These are phyloP conservation scores for Centropus unirufus DNA, from an alignment of 2,113 vertebrate genomes.

Conservation along the genomic window DNA sequence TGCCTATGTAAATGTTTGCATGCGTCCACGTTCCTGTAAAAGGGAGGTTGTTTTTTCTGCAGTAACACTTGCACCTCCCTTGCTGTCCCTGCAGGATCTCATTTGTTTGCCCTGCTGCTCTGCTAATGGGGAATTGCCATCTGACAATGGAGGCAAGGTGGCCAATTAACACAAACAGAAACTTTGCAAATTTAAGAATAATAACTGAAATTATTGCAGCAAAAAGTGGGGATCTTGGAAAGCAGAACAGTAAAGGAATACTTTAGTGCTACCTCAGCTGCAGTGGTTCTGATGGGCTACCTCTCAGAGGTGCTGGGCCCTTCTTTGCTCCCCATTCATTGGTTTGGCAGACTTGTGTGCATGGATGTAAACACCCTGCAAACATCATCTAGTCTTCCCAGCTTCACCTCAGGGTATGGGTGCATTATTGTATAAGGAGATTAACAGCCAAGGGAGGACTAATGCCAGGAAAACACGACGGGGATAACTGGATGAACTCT, in stretches of 20 bases:
- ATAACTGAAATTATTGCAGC: background rate
- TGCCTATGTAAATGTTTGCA: background rate
- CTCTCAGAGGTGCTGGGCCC: background rate
- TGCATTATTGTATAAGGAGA: background rate
- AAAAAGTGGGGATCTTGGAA: background rate
- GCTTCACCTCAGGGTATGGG: background rate
- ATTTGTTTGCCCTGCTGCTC: background rate
- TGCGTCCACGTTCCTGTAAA: accelerated
- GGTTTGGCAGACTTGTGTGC: background rate
- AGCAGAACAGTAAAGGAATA: background rate
- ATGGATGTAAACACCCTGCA: background rate
- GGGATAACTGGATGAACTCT: background rate
- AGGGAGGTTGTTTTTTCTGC: background rate
- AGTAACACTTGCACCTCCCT: background rate
- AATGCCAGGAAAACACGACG: background rate
- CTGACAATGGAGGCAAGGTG: background rate
- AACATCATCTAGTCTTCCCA: background rate
- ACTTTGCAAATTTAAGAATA: background rate
- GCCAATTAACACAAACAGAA: background rate
- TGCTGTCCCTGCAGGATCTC: background rate
- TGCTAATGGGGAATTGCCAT: background rate
- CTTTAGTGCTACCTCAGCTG: background rate
- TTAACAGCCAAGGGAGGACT: background rate
- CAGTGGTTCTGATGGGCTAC: accelerated
- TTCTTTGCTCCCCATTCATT: background rate